Base-by-base conservation (phyloP, 2,797 vertebrate species). In the Prunella strophiata region DNA sequence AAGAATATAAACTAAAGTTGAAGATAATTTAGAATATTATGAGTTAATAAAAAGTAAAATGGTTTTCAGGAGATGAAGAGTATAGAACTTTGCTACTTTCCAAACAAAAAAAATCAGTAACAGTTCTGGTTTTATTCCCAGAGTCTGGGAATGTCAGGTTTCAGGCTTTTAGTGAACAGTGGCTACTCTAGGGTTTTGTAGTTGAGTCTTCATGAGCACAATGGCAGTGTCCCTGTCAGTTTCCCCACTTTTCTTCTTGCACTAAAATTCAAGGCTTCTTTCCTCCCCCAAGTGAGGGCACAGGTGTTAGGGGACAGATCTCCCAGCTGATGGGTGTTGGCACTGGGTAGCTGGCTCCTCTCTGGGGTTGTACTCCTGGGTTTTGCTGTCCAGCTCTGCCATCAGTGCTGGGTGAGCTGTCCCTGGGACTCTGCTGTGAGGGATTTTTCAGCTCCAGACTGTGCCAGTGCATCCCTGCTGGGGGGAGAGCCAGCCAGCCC, bases 331-430 rank as follows among this genome's bases (percentile, higher is more conserved):
- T 5, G 29, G 18, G 3, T 36, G 23, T 9, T 75, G 68, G 68
- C 62, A 7, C 30, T 17, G 47, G 22, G 18, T 14, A 21, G 50
- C 26, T 20, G 3, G 21, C 55, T 65, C 13, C 18, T 3, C 5
- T 20, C 10, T 21, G 50, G 51, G 51, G 0, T 7, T 54, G 26
- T 63, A 50, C 50, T 63, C 14, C 40, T n/a, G 59, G 23, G 3
- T 75, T 57, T 18, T 0, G 0, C 38, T 59, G n/a, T 21, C 50
- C 29, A 3, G 3, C 3, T 16, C 4, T 47, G 36, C 61, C 3
- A 0, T 15, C 17, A 7, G 30, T 11, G 21, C 7, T 13, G 55
- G 43, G 9, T 10, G 36, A 27, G 19, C 11, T 62, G 48, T 77
- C 40, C 20, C 0, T 9, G 65, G 54, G 29, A 7, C 38, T 32